phyloP scores from a whole-genome alignment of 37 sponge, comb jelly and placozoan genomes.

The Hormiphora californensis region DNA sequence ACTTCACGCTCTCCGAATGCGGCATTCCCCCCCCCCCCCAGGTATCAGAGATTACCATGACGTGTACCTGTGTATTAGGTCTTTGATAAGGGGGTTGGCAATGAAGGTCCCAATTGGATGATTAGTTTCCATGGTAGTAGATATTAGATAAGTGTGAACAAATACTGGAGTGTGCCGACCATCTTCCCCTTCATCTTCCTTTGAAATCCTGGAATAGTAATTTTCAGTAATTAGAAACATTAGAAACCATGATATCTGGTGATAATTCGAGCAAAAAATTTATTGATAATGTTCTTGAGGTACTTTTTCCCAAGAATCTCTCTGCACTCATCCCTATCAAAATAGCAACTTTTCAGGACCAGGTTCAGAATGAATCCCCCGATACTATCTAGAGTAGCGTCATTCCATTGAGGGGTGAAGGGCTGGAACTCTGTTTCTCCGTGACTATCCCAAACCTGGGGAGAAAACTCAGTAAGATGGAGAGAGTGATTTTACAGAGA shows the following conservation, averaged over 20 bases:
- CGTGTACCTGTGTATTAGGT: neutral
- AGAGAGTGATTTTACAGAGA: neutral
- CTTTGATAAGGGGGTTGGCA: neutral
- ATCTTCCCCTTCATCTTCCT: neutral
- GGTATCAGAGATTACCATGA: neutral
- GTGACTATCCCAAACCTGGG: constrained; percentile 13
- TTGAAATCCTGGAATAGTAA: no score
- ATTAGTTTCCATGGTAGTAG: neutral
- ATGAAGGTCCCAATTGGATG: neutral
- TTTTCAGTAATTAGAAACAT: no score
- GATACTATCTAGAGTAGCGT: neutral
- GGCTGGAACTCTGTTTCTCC: neutral
- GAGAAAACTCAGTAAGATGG: neutral
- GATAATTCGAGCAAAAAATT: neutral
- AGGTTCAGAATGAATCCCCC: constrained; percentile 42
- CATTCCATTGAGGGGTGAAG: neutral
- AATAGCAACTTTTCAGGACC: neutral
- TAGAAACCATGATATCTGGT: no score
- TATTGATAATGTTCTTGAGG: neutral
- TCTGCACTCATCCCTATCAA: neutral
- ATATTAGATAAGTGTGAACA: constrained; percentile 20
- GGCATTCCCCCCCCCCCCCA: no score
- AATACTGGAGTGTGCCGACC: neutral
- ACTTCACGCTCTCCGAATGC: no score
- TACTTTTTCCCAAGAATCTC: no score